phyloP scores from a whole-genome alignment of 2,888 invertebrate species.

The Acanthosepion lycidas region DNA sequence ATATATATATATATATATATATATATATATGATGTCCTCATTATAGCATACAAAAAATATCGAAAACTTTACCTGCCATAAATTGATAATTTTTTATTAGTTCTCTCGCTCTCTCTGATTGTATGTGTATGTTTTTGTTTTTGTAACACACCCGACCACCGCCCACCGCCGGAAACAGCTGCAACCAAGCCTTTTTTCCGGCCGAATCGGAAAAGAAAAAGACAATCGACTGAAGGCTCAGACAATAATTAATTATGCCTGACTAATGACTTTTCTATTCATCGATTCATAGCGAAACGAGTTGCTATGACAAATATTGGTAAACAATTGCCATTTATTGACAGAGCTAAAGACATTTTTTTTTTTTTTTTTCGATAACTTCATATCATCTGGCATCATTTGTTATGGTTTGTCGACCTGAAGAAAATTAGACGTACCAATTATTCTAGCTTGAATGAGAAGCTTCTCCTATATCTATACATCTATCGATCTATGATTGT shows the following conservation, averaged over 20 bases:
- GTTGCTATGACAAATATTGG: slow-evolving; percentile 20
- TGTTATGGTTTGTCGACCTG: neutral
- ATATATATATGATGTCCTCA: no score
- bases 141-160: neutral
- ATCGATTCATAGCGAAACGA: neutral
- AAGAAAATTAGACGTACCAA: neutral
- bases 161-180: neutral
- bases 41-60: no score
- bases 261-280: neutral
- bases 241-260: neutral
- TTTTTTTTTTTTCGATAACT: no score
- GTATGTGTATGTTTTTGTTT: neutral
- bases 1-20: no score
- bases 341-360: neutral
- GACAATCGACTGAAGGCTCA: neutral
- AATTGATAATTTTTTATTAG: neutral
- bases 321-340: neutral
- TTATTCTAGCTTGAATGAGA: neutral
- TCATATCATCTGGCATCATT: neutral
- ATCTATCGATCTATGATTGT: no score
- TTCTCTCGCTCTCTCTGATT: neutral
- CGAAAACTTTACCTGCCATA: neutral
- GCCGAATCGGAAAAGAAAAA: neutral
- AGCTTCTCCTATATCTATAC: no score
- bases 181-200: neutral